Evolutionary conservation across 1,140 invertebrate genomes (phyloP), one percentile per base, ranked within the genome.

Genomic region (Littorina saxatilis): DNA sequence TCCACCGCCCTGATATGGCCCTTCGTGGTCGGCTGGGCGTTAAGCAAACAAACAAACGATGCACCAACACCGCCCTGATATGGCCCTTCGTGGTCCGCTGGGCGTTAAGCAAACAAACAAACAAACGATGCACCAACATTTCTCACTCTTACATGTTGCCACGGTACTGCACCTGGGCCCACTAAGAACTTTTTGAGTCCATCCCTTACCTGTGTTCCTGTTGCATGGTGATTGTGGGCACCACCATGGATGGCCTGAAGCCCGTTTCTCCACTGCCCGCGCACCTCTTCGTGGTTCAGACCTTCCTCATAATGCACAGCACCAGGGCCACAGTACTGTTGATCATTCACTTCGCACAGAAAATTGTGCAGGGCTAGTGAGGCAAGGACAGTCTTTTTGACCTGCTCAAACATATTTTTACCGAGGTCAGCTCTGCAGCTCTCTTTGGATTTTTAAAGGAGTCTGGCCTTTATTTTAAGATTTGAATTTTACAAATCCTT

Each of bases 331-430:
- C 39, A 75, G 72, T 75, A 75, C 43, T 52, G 43, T 43, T 75
- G 40, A 29, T 75, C 72, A 17, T 75, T 50, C n/a, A n/a, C 27
- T 1, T 75, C 72, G 27, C 43, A 20, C 40, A 75, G 72, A 29
- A 75, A 75, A 35, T 52, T 75, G 72, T 75, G 72, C 11, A 75
- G 72, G 17, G 72, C 72, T 5, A 75, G 39, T 13, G 40, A 27
- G 43, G 72, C 72, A 27, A 75, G 72, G 3, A 75, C 43, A 47
- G 52, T 75, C 27, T 27, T 52, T 43, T 75, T 75, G 72, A 75
- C 29, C 20, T 52, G 23, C 32, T 47, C 29, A 20, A 29, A 63
- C 7, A 20, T n/a, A n/a, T n/a, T n/a, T n/a, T n/a, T n/a, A n/a
- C n/a, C n/a, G n/a, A n/a, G n/a, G n/a, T n/a, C n/a, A n/a, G n/a